Evolutionary conservation across 2,888 invertebrate species (phyloP), one percentile per base, ranked within the genome.

Genomic region (Lumbricus terrestris): DNA sequence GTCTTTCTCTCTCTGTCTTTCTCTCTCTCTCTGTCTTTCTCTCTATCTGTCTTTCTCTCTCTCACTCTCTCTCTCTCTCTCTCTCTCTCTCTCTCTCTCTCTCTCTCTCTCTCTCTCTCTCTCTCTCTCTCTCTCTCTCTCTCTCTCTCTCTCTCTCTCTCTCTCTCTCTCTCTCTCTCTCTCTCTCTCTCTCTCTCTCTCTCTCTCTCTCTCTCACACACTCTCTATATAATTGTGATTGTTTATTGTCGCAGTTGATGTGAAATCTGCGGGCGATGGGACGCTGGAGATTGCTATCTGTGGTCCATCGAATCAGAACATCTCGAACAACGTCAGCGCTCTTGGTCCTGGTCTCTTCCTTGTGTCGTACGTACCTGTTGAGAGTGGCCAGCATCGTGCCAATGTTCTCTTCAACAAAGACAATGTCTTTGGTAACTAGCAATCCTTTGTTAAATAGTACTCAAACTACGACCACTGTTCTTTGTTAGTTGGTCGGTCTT

Each of bases 311-410:
- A 98, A 98, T 29, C 97, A 98, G 94, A 99, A 99, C 95, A 98
- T 99, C n/a, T 99, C 99, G 20, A 99, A 99, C 95, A 99, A 98
- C 95, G 99, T 99, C 1, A 98, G 98, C 94, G 98, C 98, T 94
- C 98, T 99, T 96, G 98, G 98, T 88, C 98, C 98, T 95, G 99
- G 99, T 0, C 97, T 98, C 93, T 54, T 91, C 33, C 69, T 90
- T 40, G 98, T 98, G 42, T 98, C 98, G 95, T 99, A 99, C 95
- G 98, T 98, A 94, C 99, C 99, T 0, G 97, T 97, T 69, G 98
- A 98, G 95, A 97, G 98, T 0, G 97, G 98, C 2, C 96, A 97
- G 0, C 99, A 99, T 95, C 97, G 97, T 38, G 96, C 99, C 6
- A 98, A 98, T 88, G 98, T 99, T 47, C 96, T 98, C 95, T 98